Conservation (phyloP, 2,888 invertebrate species). For the Dynastes maya region DNA sequence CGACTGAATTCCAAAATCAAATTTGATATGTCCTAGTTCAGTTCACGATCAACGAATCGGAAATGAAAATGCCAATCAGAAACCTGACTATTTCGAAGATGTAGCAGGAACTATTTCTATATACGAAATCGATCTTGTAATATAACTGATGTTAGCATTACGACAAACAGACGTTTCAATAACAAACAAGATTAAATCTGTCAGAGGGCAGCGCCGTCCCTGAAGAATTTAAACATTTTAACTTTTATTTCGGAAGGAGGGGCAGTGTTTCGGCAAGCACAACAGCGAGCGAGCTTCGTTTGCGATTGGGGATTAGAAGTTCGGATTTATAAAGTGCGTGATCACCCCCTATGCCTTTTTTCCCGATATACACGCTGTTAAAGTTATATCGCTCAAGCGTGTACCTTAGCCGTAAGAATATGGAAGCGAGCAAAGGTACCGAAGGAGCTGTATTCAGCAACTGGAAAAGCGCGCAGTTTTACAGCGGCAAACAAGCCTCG, state of each 20-base stretch:
- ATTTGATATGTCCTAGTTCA: no score
- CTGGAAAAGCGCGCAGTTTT: conserved; percentile 6
- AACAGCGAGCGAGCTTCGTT: conserved; percentile 51
- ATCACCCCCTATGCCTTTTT: neutral
- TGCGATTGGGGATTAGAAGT: conserved; percentile 64
- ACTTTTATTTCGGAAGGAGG: conserved; percentile 62
- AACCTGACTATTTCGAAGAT: neutral
- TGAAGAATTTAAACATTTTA: conserved; percentile 70
- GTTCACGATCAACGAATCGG: no score
- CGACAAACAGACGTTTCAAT: conserved; percentile 46
- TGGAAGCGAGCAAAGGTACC: neutral
- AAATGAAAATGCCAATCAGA: no score
- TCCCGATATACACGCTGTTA: neutral
- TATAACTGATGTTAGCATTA: conserved; percentile 30
- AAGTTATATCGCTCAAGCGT: neutral
- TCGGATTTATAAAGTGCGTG: conserved; percentile 65
- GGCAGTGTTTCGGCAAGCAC: conserved; percentile 54
- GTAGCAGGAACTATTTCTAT: neutral
- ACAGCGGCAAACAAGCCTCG: conserved; percentile 4
- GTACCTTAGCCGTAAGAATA: neutral
- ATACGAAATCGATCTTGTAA: conserved; percentile 18
- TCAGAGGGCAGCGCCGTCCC: conserved; percentile 63
- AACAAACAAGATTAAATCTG: conserved; percentile 59
- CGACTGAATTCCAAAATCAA: no score
- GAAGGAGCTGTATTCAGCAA: neutral